phyloP scores from a whole-genome alignment of 2,888 invertebrate species.

The Crepidodera aurea region DNA sequence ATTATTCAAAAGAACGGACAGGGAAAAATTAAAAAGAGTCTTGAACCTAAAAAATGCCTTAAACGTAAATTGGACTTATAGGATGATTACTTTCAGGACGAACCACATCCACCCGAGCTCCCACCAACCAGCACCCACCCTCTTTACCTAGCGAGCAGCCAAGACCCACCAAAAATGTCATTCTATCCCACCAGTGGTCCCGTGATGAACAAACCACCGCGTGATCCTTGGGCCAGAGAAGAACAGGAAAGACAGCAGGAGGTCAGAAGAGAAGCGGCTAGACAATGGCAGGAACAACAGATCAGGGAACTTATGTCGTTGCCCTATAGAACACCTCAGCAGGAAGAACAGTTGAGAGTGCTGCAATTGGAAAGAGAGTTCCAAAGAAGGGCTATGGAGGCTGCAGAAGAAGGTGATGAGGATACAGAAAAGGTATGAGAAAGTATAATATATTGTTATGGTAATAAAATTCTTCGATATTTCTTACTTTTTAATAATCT shows the following conservation, averaged over 20 bases:
- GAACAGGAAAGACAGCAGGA: constrained; percentile 83
- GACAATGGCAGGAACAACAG: constrained; percentile 85
- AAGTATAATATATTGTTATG: not conserved
- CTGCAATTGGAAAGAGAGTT: constrained; percentile 93
- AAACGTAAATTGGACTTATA: no score
- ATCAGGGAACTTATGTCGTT: constrained; percentile 80
- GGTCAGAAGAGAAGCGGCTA: constrained; percentile 76
- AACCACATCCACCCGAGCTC: constrained; percentile 66
- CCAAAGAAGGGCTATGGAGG: constrained; percentile 87
- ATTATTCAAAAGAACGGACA: no score
- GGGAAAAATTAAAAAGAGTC: no score
- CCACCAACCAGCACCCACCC: constrained; percentile 78
- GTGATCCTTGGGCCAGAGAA: constrained; percentile 93
- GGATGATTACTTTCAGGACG: constrained; percentile 25
- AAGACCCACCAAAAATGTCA: constrained; percentile 78
- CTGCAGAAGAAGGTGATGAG: constrained; percentile 75
- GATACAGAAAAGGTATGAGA: constrained; percentile 69
- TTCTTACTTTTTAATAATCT: no score
- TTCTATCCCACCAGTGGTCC: constrained; percentile 66
- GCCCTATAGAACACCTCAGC: constrained; percentile 75
- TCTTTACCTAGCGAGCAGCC: constrained; percentile 75
- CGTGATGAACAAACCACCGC: constrained; percentile 54
- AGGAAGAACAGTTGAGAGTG: constrained; percentile 88
- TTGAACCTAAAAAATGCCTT: no score
- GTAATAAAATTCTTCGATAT: not conserved